A percentile compares a stretch with the other conserved stretches of the same genome.
Conservation (phyloP, 2,113 vertebrate genomes). For the Herpetotheres cachinnans region DNA sequence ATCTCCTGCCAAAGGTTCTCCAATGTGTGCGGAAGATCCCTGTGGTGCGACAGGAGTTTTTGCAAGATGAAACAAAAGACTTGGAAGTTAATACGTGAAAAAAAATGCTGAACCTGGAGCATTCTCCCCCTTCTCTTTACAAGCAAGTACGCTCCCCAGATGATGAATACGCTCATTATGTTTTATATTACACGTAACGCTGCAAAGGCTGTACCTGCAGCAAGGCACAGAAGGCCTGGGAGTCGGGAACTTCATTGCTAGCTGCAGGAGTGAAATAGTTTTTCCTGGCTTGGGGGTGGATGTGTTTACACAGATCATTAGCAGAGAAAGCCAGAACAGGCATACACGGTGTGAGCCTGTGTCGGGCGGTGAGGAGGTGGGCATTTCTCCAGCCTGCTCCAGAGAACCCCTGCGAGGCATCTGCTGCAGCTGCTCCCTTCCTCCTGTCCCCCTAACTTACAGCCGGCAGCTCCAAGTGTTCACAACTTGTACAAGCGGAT, state of each 20-base stretch:
- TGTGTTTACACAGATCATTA: not conserved
- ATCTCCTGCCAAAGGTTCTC: not conserved
- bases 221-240: not conserved
- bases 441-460: not conserved
- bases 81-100: not conserved
- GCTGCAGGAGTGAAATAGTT: not conserved
- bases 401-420: not conserved
- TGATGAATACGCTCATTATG: not conserved
- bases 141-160: not conserved
- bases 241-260: not conserved
- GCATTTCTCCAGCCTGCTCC: not conserved
- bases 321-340: not conserved
- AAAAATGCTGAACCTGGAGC: not conserved
- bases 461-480: not conserved
- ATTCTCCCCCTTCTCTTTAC: not conserved
- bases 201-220: not conserved
- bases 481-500: not conserved
- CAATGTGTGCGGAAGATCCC: rapidly evolving
- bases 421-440: not conserved
- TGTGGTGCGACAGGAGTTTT: not conserved
- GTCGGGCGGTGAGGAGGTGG: not conserved
- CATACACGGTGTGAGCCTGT: not conserved
- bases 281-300: not conserved
- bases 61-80: not conserved
- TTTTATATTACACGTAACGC: not conserved